These are phyloP conservation scores for Rhagonycha lutea DNA, from an alignment of 2,888 invertebrate species.

Conservation along the genomic window DNA sequence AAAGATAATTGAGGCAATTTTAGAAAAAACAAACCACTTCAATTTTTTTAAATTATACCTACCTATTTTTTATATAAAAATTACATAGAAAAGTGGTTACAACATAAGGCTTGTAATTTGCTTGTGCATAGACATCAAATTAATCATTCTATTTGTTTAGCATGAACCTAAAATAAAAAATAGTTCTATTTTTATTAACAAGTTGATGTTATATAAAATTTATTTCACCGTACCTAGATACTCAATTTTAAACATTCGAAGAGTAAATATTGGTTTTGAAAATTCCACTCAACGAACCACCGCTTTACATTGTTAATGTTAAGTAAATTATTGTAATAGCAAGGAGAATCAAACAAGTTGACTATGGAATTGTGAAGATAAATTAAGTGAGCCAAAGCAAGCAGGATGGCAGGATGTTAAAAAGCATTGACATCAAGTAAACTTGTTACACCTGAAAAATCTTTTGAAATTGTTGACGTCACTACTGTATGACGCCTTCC, in stretches of 20 bases:
- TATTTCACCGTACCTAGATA: background rate
- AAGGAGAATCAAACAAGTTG: too few species aligned
- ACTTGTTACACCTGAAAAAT: slow-evolving; percentile 8
- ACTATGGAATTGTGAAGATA: background rate
- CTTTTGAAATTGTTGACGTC: slow-evolving; percentile 9
- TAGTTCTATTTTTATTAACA: background rate
- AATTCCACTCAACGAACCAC: too few species aligned
- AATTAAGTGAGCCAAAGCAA: background rate
- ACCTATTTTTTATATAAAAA: background rate
- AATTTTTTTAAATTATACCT: background rate
- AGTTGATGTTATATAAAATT: background rate
- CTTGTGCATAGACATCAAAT: background rate
- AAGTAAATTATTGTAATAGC: too few species aligned
- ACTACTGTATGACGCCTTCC: slow-evolving; percentile 7
- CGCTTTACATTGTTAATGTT: too few species aligned
- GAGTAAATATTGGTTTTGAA: too few species aligned
- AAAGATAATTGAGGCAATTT: background rate
- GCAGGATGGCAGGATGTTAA: background rate
- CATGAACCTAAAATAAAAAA: background rate
- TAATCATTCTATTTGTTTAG: background rate
- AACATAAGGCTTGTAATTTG: background rate
- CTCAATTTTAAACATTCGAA: too few species aligned
- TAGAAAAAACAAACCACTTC: background rate
- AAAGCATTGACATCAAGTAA: background rate
- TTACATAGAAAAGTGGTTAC: background rate